Evolutionary conservation across 53 echinoderm and acorn worm genomes (phyloP), one percentile per base, ranked within the genome.

Genomic region (Echinarachnius parma): DNA sequence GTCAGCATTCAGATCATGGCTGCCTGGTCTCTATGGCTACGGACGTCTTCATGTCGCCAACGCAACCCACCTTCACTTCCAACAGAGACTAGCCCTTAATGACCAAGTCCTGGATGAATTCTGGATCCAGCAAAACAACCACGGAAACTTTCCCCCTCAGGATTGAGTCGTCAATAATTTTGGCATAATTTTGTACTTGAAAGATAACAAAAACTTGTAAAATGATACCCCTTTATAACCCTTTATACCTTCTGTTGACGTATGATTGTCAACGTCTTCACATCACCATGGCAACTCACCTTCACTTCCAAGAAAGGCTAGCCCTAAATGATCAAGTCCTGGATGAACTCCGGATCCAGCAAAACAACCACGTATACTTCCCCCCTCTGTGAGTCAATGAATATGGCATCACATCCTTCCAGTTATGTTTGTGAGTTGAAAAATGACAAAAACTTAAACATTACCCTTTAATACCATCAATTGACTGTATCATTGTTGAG

Each of bases 1-100:
- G 92, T 92, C 92, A 19, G 92, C 92, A 3, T 88, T 81, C 70
- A 74, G 88, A n/a, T 74, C 92, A 8, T 92, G 92, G 92, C 39
- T 92, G 9, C 92, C 92, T 11, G 92, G 92, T 11, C 66, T 92
- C 2, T 85, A 92, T 57, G 88, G 92, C 9, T 74, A 82, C 16
- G 88, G 88, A 5, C 82, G 62, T n/a, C 79, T 92, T 3, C 77
- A 72, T 34, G 54, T 85, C n/a, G 85, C 69, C 49, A 92, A 92
- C 24, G 76, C 67, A 0, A 92, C 92, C 0, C 85, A 92, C 59
- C 48, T 92, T 15, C 92, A 82, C 34, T 92, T 85, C 85, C 78
- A 88, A 31, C 92, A 92, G 62, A 53, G 85, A 15, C 63, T 92
- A 8, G 85, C 92, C 2, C 20, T 69, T 3, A 82, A 88, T 34